Evolutionary conservation across 2,113 vertebrate genomes (phyloP).

Genomic region (Leptocoma aspasia): DNA sequence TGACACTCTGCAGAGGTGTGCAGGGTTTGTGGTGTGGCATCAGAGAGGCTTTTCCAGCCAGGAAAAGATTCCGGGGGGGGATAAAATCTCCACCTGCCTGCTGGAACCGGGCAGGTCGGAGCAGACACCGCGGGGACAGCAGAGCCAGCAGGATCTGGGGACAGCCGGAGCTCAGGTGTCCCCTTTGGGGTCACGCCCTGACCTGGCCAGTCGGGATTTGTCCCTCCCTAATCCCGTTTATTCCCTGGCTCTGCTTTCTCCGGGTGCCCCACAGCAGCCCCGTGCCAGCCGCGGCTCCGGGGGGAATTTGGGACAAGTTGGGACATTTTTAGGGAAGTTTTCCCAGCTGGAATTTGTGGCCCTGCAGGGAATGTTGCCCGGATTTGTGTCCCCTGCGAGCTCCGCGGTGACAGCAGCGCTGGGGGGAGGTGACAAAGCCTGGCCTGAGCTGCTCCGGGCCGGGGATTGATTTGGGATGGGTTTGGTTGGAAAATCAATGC

Average conservation of each 20-base stretch:
- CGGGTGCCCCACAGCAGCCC: fast-evolving
- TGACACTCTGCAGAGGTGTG: fast-evolving
- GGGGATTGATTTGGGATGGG: background rate
- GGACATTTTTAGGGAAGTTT: fast-evolving
- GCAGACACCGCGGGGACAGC: background rate
- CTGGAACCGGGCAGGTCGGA: background rate
- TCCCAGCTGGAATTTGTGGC: fast-evolving
- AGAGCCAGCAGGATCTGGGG: background rate
- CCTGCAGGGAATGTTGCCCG: fast-evolving
- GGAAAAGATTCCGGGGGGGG: background rate
- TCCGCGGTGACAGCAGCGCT: background rate
- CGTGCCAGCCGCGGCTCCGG: fast-evolving
- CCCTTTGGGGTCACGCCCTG: background rate
- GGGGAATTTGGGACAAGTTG: fast-evolving
- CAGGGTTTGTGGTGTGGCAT: background rate
- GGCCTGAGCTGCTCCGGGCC: fast-evolving
- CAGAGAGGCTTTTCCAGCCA: fast-evolving
- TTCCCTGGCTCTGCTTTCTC: background rate
- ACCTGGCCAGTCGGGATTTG: fast-evolving
- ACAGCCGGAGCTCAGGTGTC: background rate
- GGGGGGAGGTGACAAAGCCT: background rate
- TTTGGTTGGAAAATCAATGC: fast-evolving
- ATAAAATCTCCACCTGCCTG: background rate
- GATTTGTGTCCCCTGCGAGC: fast-evolving
- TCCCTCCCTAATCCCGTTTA: background rate